phyloP scores from a whole-genome alignment of 2,113 vertebrate genomes.

The Cacatua alba region DNA sequence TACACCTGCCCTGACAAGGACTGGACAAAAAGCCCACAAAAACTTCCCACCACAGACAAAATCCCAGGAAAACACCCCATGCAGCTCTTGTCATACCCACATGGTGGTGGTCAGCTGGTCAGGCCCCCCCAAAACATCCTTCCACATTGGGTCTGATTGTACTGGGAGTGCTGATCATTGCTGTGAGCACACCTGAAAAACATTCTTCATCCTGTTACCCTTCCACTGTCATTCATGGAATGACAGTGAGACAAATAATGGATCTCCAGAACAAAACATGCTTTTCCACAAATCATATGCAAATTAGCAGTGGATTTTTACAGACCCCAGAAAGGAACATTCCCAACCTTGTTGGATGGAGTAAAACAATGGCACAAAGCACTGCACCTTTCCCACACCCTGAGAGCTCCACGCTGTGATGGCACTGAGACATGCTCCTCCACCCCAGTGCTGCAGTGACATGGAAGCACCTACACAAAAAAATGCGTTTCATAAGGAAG shows the following conservation, averaged over 20 bases:
- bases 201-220: neutral
- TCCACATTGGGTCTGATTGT: neutral
- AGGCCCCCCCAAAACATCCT: neutral
- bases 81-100: neutral
- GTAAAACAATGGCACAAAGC: neutral
- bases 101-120: neutral
- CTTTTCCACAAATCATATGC: neutral
- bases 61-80: neutral
- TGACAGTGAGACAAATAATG: neutral
- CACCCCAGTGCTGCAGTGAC: neutral
- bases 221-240: neutral
- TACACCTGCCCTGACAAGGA: neutral
- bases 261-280: neutral
- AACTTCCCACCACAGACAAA: neutral
- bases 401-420: neutral
- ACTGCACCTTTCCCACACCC: rapidly evolving
- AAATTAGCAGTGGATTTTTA: neutral
- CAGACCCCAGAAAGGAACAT: neutral
- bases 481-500: neutral
- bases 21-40: neutral
- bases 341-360: neutral
- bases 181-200: neutral
- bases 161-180: neutral
- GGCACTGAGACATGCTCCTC: neutral
- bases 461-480: neutral